Evolutionary conservation across 2,888 invertebrate species (phyloP).

Genomic region (Ypsolopha sequella): DNA sequence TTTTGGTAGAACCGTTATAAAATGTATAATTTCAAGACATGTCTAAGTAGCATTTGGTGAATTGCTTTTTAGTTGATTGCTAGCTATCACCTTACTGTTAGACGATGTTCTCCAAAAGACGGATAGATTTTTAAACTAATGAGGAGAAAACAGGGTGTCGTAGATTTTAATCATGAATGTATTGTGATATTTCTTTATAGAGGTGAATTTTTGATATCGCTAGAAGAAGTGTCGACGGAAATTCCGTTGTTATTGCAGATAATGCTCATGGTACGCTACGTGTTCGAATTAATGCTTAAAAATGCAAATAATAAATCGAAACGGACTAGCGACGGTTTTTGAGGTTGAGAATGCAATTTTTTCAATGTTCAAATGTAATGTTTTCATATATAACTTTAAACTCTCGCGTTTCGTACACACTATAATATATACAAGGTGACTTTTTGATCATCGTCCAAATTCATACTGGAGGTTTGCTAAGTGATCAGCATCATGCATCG

Average conservation of each 20-base stretch:
- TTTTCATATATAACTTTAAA: too few relatives aligned
- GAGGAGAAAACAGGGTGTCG: constrained; percentile 40
- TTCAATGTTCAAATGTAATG: constrained; percentile 1
- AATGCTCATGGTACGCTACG: constrained; percentile 20
- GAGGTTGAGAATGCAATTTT: not conserved
- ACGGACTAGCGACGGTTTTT: constrained; percentile 10
- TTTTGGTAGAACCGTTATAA: too few relatives aligned
- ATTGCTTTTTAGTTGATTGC: constrained; percentile 9
- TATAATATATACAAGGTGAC: too few relatives aligned
- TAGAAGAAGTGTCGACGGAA: constrained; percentile 28
- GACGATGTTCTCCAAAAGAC: not conserved
- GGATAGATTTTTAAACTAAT: not conserved
- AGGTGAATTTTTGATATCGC: constrained; percentile 6
- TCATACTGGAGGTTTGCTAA: too few relatives aligned
- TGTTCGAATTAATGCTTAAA: constrained; percentile 6
- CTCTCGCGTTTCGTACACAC: too few relatives aligned
- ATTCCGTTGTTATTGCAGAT: constrained; percentile 24
- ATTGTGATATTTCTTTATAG: constrained; percentile 7
- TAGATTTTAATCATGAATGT: constrained; percentile 14
- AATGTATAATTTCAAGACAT: too few relatives aligned
- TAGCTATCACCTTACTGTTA: not conserved
- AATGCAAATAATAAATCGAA: constrained; percentile 18
- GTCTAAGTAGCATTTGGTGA: not conserved
- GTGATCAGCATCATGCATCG: too few relatives aligned
- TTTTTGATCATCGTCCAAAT: too few relatives aligned